Evolutionary conservation across 2,888 invertebrate species (phyloP), one percentile per base, ranked within the genome.

Genomic region (Blastobasis adustella): DNA sequence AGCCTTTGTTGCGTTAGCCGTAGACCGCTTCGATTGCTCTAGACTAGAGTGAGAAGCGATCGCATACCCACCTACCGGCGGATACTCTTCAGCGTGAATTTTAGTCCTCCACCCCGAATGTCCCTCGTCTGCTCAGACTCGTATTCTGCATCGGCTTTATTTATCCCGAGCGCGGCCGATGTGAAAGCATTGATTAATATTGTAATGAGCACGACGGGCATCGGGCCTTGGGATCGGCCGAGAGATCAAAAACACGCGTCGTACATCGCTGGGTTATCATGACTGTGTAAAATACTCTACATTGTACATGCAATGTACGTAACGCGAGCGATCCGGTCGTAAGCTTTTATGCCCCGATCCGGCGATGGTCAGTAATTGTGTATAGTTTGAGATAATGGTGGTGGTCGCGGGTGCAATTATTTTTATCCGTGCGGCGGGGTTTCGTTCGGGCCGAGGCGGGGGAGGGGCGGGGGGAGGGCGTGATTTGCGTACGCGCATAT

Each of bases 171-270:
- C 68, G 53, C 60, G 63, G 61, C 7, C 44, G 50, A 78, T 76
- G 73, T 74, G 76, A 77, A 67, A 72, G 75, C 79, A 79, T 80
- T 82, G 77, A 84, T 83, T 84, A 83, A 83, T 83, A 83, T 81
- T 81, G 73, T 83, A 83, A 85, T 84, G 82, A 84, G 79, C 70
- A 67, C 72, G 67, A 73, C 66, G 72, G 60, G 70, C 69, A 69
- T 63, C 65, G 23, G 1, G 1, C 23, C 23, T 23, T 3, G 3
- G 23, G 3, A 1, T 23, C 23, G 23, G 23, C 6, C 47, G 36
- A 10, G 40, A 37, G 23, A 5, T 9, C 10, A 37, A 4, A 37
- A 6, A 23, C 23, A 23, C 9, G 37, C 36, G 45, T 10, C 6
- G 7, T 52, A 37, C 50, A 52, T 43, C 46, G 46, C 50, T 8